phyloP scores from a whole-genome alignment of 1,140 invertebrate genomes.

The Teleogryllus occipitalis region DNA sequence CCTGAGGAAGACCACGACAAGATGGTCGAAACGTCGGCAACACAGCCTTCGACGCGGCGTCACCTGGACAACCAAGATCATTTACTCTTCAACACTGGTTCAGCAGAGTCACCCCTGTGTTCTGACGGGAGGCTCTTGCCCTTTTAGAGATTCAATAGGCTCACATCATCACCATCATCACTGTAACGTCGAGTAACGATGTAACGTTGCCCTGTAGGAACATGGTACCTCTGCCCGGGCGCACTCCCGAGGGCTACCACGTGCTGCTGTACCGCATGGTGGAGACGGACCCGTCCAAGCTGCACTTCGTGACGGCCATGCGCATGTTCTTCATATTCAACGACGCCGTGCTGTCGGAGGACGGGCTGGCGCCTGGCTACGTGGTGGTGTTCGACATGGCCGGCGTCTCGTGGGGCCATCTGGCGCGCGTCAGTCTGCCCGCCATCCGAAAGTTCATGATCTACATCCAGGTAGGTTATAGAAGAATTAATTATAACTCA shows the following conservation, averaged over 20 bases:
- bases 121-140: no score
- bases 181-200: neutral
- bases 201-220: neutral
- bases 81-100: no score
- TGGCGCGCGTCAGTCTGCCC: conserved; percentile 48
- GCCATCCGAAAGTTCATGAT: conserved; percentile 50
- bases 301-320: conserved; percentile 49
- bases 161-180: no score
- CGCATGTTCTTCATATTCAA: conserved; percentile 57
- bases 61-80: no score
- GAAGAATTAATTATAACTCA: conserved; percentile 26
- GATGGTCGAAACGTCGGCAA: no score
- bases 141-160: no score
- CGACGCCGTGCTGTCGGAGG: conserved; percentile 50
- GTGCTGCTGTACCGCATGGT: conserved; percentile 48
- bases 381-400: conserved; percentile 59
- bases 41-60: no score
- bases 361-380: conserved; percentile 51
- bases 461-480: conserved; percentile 49
- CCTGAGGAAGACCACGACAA: no score
- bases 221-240: neutral
- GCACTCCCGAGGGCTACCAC: conserved; percentile 49
- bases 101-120: no score
- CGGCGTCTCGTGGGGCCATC: conserved; percentile 48
- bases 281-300: conserved; percentile 48